Conservation (phyloP, 2,888 invertebrate genomes). For the Frankliniella fusca region DNA sequence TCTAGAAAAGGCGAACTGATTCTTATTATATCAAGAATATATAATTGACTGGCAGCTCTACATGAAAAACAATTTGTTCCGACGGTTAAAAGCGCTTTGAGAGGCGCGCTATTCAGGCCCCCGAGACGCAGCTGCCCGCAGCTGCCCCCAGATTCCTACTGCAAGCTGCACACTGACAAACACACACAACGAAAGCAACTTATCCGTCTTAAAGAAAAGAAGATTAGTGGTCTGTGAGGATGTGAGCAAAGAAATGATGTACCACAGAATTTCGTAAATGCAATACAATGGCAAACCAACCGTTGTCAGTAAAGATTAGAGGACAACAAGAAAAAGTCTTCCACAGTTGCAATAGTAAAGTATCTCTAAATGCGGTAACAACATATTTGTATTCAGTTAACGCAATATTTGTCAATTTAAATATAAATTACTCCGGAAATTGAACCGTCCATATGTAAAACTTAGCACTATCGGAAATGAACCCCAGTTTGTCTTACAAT, state of each 20-base stretch:
- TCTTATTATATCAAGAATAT: conserved; percentile 10
- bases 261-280: background rate
- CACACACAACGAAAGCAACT: background rate
- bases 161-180: background rate
- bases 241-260: background rate
- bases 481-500: no score
- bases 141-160: background rate
- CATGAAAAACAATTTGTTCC: background rate
- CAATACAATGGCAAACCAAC: conserved; percentile 4
- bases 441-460: no score
- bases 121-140: background rate
- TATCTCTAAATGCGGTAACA: no score
- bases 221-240: background rate
- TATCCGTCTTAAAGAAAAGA: background rate
- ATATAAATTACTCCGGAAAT: no score
- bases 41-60: conserved; percentile 22
- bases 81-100: no score
- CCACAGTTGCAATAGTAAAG: background rate
- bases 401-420: no score
- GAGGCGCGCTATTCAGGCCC: background rate
- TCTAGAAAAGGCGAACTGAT: conserved; percentile 3
- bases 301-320: no score
- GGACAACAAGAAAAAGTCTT: background rate
- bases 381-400: no score
- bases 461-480: no score